Percentiles rank a stretch among this genome's conserved stretches.
Conservation (phyloP, 2,797 vertebrate genomes). For the Diceros bicornis region DNA sequence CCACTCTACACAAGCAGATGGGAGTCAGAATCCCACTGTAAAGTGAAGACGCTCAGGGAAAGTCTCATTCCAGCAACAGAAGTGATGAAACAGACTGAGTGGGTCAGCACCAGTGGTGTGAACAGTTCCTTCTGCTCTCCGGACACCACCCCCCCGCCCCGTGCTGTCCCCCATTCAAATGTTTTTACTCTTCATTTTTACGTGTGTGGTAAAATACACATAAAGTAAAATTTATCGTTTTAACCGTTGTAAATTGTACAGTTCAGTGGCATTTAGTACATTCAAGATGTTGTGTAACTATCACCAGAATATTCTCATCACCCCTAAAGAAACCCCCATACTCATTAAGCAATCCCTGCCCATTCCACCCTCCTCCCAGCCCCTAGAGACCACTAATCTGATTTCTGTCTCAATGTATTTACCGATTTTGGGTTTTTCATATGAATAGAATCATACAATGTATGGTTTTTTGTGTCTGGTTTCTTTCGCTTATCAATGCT, state of each 20-base stretch:
- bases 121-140: background rate
- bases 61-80: too few relatives aligned
- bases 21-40: too few relatives aligned
- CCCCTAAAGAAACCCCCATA: accelerated
- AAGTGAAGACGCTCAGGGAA: too few relatives aligned
- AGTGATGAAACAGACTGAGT: too few relatives aligned
- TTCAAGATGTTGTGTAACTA: background rate
- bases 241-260: background rate
- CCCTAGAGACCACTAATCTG: background rate
- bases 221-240: background rate
- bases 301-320: background rate
- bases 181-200: background rate
- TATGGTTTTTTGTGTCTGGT: background rate
- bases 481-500: background rate
- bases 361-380: background rate
- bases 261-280: background rate
- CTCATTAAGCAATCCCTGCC: background rate
- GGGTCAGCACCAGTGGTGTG: background rate
- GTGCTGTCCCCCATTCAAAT: background rate
- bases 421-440: background rate
- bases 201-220: background rate
- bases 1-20: too few relatives aligned
- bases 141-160: too few relatives aligned
- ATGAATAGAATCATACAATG: too few relatives aligned
- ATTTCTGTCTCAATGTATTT: background rate